Conservation (phyloP, 2,113 vertebrate genomes). For the Macheiramphus alcinus region DNA sequence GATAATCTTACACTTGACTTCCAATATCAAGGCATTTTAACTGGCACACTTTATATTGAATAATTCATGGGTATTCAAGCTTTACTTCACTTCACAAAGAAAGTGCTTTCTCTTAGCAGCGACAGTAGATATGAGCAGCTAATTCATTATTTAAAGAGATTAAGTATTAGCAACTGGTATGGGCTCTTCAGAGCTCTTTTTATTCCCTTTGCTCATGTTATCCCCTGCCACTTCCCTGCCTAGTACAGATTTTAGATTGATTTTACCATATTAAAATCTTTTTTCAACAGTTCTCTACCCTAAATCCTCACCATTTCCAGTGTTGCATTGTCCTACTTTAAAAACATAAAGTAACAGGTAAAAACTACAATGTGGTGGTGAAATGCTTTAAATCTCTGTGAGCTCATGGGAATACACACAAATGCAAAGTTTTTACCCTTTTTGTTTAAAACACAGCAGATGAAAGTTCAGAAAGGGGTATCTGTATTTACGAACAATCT, state of each 20-base stretch:
- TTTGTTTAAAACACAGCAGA: slow-evolving; percentile 31
- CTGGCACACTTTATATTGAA: slow-evolving; percentile 95
- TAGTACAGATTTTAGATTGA: slow-evolving; percentile 76
- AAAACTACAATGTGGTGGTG: background rate
- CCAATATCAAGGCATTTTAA: slow-evolving; percentile 98
- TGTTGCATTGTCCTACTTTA: slow-evolving; percentile 43
- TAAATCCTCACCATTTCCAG: slow-evolving; percentile 60
- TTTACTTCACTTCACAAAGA: slow-evolving; percentile 95
- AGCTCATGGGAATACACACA: background rate
- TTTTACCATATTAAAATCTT: slow-evolving; percentile 74
- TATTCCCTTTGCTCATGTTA: slow-evolving; percentile 85
- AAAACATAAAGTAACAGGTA: slow-evolving; percentile 43
- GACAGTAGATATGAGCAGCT: slow-evolving; percentile 97
- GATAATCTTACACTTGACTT: slow-evolving; percentile 98
- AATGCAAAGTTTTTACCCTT: slow-evolving; percentile 15
- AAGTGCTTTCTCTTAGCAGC: slow-evolving; percentile 95
- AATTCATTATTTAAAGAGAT: slow-evolving; percentile 99
- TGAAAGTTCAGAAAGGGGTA: slow-evolving; percentile 7
- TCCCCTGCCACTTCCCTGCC: slow-evolving; percentile 72
- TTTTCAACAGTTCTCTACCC: slow-evolving; percentile 31
- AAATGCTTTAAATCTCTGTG: slow-evolving; percentile 21
- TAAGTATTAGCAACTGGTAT: slow-evolving; percentile 87
- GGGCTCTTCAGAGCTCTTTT: slow-evolving; percentile 77
- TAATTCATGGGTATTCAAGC: slow-evolving; percentile 99
- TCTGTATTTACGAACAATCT: background rate